Base-by-base conservation (phyloP, 2,113 vertebrate species). In the Leiothrix lutea region DNA sequence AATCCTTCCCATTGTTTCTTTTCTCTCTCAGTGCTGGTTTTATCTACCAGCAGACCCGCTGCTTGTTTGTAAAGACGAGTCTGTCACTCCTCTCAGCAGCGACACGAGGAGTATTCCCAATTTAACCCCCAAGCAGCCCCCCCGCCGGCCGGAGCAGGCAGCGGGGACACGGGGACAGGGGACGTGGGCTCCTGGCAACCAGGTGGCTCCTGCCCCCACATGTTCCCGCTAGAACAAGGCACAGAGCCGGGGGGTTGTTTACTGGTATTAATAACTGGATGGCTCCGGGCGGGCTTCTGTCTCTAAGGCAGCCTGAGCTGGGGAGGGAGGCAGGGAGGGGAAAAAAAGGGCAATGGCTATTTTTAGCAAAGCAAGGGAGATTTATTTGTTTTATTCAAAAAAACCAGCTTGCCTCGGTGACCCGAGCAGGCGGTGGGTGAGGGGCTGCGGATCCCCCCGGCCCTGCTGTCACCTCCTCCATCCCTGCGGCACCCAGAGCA, bases 221-320 rank as follows among this genome's bases (percentile, higher is more conserved):
- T 66, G 93, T 94, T 95, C 95, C 96, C 2, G 29, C 47, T 54
- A 4, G 89, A 83, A 66, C 54, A 57, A 51, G 90, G 90, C 90
- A 33, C 47, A 4, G n/a, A 23, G 82, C 26, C 60, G 31, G 73
- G 69, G 61, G 75, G 50, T 28, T 90, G 67, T 86, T 92, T 62
- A 19, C 69, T 14, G 88, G 47, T 18, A 31, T 66, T 78, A 78
- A 38, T 85, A 58, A 85, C 88, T 22, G 73, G 24, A 8, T 33
- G 78, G 91, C 91, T 95, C 31, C 10, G 20, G 92, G 95, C 72
- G 3, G 36, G 44, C 17, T 92, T 40, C 91, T 56, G 88, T 92
- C 93, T 81, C 96, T 90, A 48, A 67, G 79, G 88, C 92, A 95
- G 95, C 73, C 77, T 15, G 60, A 61, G 93, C 74, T 31, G 64